These are phyloP conservation scores for Sebastes matsubarae DNA, from an alignment of 2,797 vertebrate genomes.

Conservation along the genomic window DNA sequence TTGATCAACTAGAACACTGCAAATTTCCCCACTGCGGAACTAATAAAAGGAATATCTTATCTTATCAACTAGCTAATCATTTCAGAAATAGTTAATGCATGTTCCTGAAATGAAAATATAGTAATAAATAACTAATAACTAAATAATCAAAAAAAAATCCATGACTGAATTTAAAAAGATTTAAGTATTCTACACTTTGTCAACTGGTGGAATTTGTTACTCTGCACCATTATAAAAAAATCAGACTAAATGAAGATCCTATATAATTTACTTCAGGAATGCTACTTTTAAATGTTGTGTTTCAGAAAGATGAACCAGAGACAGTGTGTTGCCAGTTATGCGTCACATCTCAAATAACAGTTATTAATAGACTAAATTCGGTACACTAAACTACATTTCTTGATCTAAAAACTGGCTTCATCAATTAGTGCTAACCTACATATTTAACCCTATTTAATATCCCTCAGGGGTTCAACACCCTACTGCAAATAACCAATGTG, in stretches of 20 bases:
- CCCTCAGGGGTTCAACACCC: slow-evolving; percentile 15
- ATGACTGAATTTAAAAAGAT: background rate
- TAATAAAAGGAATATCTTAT: too few relatives aligned
- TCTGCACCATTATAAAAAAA: background rate
- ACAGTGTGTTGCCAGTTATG: background rate
- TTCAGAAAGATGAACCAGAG: background rate
- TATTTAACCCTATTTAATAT: slow-evolving; percentile 59
- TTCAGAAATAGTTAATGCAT: background rate
- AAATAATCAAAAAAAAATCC: background rate
- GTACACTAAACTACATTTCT: slow-evolving; percentile 5
- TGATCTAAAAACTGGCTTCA: slow-evolving; percentile 27
- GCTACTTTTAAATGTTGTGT: background rate
- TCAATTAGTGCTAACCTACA: slow-evolving; percentile 60
- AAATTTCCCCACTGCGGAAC: too few relatives aligned
- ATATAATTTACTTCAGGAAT: background rate
- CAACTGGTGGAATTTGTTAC: too few relatives aligned
- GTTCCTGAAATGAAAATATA: background rate
- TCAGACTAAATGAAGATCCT: background rate
- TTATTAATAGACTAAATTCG: slow-evolving; percentile 1
- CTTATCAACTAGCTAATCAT: too few relatives aligned
- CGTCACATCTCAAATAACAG: background rate
- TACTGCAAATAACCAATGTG: slow-evolving; percentile 40
- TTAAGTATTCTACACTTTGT: background rate
- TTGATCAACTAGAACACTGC: background rate
- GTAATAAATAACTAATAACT: background rate